Evolutionary conservation across 2,888 invertebrate genomes (phyloP), one percentile per base, ranked within the genome.

Genomic region (Galeopsomyia nigrocyanea): DNA sequence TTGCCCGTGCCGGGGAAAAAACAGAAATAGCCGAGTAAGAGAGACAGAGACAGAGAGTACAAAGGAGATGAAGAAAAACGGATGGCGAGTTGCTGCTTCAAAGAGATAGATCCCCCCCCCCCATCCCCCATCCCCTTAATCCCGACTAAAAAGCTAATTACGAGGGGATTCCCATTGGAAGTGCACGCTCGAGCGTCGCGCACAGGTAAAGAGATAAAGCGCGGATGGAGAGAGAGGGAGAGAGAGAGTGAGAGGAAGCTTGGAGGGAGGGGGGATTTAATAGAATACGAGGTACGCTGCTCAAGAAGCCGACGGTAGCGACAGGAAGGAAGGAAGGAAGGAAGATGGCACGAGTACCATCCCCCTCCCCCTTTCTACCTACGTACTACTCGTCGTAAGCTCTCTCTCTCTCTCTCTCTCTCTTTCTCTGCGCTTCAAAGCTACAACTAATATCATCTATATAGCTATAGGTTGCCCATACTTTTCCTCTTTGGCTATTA

Each of bases 111-210:
- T 68, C 46, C 62, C 62, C 56, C 26, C 46, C 62, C 62, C 56
- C 26, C 58, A 58, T 71, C 61, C 61, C 66, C 61, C 66, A n/a
- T n/a, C n/a, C 56, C 66, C 66, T 66, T 71, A 71, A 71, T 71
- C 66, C 66, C 55, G 53, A 53, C 51, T 68, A 68, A 68, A 65
- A 72, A 68, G 72, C 68, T 68, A 72, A 68, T 72, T 72, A 68
- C 66, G 49, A 71, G 31, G 66, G 61, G 61, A 70, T 71, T 26
- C 66, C n/a, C 53, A 53, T 53, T 47, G 63, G 46, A 50, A 26
- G 55, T 49, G 21, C 49, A 31, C 31, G 50, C n/a, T 39, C 39
- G 39, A 39, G 39, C 39, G 39, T 39, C 39, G 58, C 19, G 26
- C 46, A 39, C 21, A 60, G 67, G 60, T 53, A 61, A 68, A 50